A percentile compares a stretch with the other conserved stretches of the same genome.
These are phyloP conservation scores for Cotesia vestalis DNA, from an alignment of 1,140 invertebrate species.

Conservation along the genomic window DNA sequence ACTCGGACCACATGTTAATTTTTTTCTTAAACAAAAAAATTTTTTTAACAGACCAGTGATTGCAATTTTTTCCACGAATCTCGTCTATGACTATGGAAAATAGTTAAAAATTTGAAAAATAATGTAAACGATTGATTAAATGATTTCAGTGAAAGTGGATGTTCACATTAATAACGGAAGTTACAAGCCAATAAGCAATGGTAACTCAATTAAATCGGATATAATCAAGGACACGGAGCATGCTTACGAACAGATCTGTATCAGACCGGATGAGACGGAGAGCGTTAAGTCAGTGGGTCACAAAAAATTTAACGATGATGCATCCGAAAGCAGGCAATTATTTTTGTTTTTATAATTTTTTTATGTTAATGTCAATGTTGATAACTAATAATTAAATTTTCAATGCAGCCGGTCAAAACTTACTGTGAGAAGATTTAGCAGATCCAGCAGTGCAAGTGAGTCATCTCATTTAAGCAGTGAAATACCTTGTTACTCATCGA, in stretches of 20 bases:
- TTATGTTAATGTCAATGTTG: not conserved
- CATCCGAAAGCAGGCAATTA: slow-evolving; percentile 50
- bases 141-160: slow-evolving; percentile 64
- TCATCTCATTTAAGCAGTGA: slow-evolving; percentile 64
- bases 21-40: no score
- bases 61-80: no score
- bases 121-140: slow-evolving; percentile 11
- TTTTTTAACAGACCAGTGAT: no score
- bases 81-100: not conserved
- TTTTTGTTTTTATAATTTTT: not conserved
- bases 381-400: not conserved
- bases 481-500: slow-evolving; percentile 61
- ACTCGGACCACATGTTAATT: not conserved
- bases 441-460: slow-evolving; percentile 62
- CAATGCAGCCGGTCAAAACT: slow-evolving; percentile 54
- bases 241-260: slow-evolving; percentile 63
- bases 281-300: slow-evolving; percentile 48
- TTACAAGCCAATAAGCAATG: slow-evolving; percentile 55
- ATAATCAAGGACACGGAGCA: slow-evolving; percentile 60
- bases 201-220: slow-evolving; percentile 55
- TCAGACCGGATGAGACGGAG: slow-evolving; percentile 55
- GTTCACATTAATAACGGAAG: slow-evolving; percentile 62
- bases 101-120: not conserved
- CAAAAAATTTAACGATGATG: slow-evolving; percentile 56
- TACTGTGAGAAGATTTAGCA: slow-evolving; percentile 57